phyloP scores from a whole-genome alignment of 1,140 invertebrate genomes.

The Globodera rostochiensis region DNA sequence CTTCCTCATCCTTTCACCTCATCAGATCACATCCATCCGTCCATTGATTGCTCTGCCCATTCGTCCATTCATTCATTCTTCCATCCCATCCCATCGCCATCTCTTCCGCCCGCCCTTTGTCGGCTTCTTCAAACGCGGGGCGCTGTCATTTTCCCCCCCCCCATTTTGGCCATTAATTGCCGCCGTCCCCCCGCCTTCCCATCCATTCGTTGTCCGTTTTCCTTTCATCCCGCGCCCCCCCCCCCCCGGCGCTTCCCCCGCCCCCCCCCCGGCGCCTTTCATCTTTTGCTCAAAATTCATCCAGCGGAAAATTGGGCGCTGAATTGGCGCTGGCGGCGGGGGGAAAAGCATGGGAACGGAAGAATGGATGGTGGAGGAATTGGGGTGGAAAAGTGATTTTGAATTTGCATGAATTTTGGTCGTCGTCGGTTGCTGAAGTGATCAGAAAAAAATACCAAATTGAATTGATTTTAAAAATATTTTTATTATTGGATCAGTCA shows the following conservation, averaged over 20 bases:
- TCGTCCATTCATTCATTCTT: too few relatives aligned
- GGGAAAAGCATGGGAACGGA: neutral
- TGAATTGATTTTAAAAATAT: too few relatives aligned
- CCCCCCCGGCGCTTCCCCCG: too few relatives aligned
- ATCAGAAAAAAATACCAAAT: too few relatives aligned
- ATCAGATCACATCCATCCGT: too few relatives aligned
- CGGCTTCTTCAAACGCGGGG: neutral
- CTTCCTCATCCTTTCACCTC: too few relatives aligned
- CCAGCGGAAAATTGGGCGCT: neutral
- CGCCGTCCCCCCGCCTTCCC: neutral
- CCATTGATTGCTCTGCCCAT: too few relatives aligned
- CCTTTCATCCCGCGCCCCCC: neutral
- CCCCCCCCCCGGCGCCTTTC: too few relatives aligned
- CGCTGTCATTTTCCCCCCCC: neutral
- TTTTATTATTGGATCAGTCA: too few relatives aligned
- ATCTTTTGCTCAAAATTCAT: neutral
- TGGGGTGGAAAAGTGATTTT: neutral
- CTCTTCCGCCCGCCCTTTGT: neutral
- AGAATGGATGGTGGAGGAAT: neutral
- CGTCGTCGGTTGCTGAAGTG: too few relatives aligned
- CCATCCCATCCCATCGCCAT: too few relatives aligned
- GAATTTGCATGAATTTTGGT: neutral
- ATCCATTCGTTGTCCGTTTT: neutral
- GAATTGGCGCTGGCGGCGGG: neutral
- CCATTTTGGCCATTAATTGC: neutral